These are phyloP conservation scores for Acronicta leporina DNA, from an alignment of 2,888 invertebrate species.

Conservation along the genomic window DNA sequence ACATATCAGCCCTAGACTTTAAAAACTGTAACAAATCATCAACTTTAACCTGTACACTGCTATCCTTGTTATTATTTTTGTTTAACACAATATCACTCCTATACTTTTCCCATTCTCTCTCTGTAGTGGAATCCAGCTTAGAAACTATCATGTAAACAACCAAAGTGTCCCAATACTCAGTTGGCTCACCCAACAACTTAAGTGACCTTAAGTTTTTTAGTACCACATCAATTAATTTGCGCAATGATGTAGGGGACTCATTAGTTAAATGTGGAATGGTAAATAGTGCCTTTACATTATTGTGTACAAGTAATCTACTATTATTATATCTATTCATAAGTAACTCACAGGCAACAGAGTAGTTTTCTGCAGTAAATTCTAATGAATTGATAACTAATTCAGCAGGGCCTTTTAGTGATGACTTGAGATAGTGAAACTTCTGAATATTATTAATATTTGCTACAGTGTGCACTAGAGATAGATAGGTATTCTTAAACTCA, in stretches of 20 bases:
- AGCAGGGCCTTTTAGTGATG: slow-evolving; percentile 6
- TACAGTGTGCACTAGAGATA: no score
- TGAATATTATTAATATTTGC: no score
- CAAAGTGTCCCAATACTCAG: slow-evolving; percentile 2
- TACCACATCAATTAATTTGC: not conserved
- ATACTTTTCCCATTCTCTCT: slow-evolving; percentile 6
- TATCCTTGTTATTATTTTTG: slow-evolving; percentile 1
- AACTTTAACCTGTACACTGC: slow-evolving; percentile 1
- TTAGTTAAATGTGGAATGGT: not conserved
- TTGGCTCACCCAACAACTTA: not conserved
- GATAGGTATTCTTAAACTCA: no score
- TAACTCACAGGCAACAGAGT: slow-evolving; percentile 10
- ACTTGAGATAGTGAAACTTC: not conserved
- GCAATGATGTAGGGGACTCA: not conserved
- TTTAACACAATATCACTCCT: no score
- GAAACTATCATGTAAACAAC: not conserved
- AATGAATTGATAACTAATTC: slow-evolving; percentile 9
- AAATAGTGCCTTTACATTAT: slow-evolving; percentile 8
- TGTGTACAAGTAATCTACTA: slow-evolving; percentile 4
- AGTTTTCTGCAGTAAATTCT: slow-evolving; percentile 5
- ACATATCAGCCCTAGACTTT: not conserved
- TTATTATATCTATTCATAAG: slow-evolving; percentile 10
- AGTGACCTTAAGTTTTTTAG: not conserved
- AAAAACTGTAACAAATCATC: slow-evolving; percentile 15
- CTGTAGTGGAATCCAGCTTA: not conserved